These are phyloP conservation scores for Ammodytes dubius DNA, from an alignment of 2,113 vertebrate genomes.

Conservation along the genomic window DNA sequence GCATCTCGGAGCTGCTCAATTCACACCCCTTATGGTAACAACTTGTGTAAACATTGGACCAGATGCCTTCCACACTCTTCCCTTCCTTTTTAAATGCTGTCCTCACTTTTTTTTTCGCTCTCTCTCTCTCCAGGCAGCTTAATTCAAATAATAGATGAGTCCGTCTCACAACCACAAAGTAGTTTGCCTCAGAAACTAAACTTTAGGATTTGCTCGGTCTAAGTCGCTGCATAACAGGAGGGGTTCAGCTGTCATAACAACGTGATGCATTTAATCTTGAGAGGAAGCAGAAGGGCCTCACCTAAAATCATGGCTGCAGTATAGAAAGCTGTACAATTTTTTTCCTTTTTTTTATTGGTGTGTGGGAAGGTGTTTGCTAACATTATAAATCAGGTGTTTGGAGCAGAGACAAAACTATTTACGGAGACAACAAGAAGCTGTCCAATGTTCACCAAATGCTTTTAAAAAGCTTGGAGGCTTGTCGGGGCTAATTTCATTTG, in stretches of 20 bases:
- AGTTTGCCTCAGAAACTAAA: constrained; percentile 65
- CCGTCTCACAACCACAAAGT: constrained; percentile 51
- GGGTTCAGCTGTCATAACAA: constrained; percentile 81
- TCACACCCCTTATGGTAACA: constrained; percentile 73
- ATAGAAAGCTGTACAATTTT: constrained; percentile 44
- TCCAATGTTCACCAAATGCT: constrained; percentile 30
- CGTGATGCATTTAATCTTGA: constrained; percentile 76
- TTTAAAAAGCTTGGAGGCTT: constrained; percentile 56
- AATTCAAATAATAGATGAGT: constrained; percentile 76
- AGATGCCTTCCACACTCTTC: constrained; percentile 63
- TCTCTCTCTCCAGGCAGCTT: constrained; percentile 36
- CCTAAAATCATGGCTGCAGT: constrained; percentile 65
- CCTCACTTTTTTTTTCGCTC: constrained; percentile 41
- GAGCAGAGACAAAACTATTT: constrained; percentile 43
- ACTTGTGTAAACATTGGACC: constrained; percentile 74
- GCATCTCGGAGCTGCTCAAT: constrained; percentile 39
- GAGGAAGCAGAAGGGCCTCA: constrained; percentile 71
- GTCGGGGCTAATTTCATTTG: constrained; percentile 51
- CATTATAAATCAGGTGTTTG: constrained; percentile 54
- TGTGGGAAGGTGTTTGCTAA: constrained; percentile 50
- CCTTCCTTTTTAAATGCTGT: constrained; percentile 51
- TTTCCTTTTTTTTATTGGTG: constrained; percentile 19
- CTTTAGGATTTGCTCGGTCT: constrained; percentile 68
- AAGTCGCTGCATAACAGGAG: constrained; percentile 63
- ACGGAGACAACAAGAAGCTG: constrained; percentile 58